These are phyloP conservation scores for Marcusenius ussheri DNA, from an alignment of 2,113 vertebrate species.

Conservation along the genomic window DNA sequence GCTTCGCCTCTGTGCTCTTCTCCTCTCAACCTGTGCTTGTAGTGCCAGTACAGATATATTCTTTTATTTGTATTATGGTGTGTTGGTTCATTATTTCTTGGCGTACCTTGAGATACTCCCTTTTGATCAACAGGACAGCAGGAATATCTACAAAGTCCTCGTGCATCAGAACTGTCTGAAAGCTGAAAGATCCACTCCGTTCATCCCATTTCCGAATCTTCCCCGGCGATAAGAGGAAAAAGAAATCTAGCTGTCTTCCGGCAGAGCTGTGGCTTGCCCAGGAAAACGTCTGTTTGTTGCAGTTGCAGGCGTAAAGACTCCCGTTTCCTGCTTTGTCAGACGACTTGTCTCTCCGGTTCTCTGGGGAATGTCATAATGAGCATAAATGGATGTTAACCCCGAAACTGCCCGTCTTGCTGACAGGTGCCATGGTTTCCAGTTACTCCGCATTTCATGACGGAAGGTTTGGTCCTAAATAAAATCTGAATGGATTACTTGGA, in stretches of 20 bases:
- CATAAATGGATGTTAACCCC: background rate
- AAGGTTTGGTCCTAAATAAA: background rate
- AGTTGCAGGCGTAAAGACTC: background rate
- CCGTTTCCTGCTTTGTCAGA: background rate
- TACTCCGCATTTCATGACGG: background rate
- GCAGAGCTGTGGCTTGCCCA: background rate
- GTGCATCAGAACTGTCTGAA: too few relatives aligned
- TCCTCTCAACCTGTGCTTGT: background rate
- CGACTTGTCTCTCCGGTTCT: background rate
- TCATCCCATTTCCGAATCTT: background rate
- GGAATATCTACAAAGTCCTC: background rate
- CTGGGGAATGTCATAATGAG: background rate
- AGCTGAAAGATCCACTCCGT: background rate
- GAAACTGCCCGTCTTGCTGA: background rate
- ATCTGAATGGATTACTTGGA: background rate
- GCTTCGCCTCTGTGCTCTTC: background rate
- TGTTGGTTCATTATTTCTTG: background rate
- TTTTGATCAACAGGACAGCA: background rate
- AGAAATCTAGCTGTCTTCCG: background rate
- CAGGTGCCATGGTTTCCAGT: background rate
- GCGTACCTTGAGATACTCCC: background rate
- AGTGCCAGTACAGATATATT: background rate
- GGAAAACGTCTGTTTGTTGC: background rate
- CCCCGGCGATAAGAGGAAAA: conserved; percentile 1
- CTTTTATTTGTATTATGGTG: background rate